Percentiles rank a stretch among this genome's conserved stretches.
phyloP scores from a whole-genome alignment of 2,113 vertebrate species.

The Dryoscopus gambensis region DNA sequence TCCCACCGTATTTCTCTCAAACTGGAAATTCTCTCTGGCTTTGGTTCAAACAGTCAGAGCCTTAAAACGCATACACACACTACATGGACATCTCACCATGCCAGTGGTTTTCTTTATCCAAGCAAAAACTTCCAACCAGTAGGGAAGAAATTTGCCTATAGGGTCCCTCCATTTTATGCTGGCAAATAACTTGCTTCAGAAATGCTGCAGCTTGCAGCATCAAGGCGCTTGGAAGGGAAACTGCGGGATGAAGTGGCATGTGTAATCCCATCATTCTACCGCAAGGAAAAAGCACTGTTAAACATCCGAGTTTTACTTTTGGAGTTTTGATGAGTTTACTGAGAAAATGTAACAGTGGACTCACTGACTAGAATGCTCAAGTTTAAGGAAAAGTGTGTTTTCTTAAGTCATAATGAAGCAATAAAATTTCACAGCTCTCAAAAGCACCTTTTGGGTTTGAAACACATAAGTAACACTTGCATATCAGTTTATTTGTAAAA shows the following conservation, averaged over 20 bases:
- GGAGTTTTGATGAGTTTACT: neutral
- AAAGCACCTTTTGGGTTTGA: neutral
- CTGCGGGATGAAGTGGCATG: neutral
- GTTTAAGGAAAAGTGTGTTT: neutral
- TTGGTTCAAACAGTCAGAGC: neutral
- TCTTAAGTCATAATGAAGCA: neutral
- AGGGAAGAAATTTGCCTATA: neutral
- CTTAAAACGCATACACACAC: neutral
- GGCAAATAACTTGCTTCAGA: neutral
- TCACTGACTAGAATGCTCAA: neutral
- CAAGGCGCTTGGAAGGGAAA: neutral
- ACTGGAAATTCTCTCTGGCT: neutral
- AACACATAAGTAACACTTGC: neutral
- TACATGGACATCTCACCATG: neutral
- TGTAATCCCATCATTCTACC: neutral
- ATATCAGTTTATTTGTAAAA: neutral
- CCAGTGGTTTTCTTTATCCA: neutral
- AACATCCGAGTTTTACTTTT: neutral
- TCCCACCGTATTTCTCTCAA: neutral
- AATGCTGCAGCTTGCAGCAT: neutral
- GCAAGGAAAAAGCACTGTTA: neutral
- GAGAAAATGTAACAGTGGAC: neutral
- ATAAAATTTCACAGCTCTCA: neutral
- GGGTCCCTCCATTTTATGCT: neutral
- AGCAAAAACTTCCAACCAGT: neutral